These are phyloP conservation scores for Cyanoliseus patagonus DNA, from an alignment of 2,113 vertebrate genomes.

Conservation along the genomic window DNA sequence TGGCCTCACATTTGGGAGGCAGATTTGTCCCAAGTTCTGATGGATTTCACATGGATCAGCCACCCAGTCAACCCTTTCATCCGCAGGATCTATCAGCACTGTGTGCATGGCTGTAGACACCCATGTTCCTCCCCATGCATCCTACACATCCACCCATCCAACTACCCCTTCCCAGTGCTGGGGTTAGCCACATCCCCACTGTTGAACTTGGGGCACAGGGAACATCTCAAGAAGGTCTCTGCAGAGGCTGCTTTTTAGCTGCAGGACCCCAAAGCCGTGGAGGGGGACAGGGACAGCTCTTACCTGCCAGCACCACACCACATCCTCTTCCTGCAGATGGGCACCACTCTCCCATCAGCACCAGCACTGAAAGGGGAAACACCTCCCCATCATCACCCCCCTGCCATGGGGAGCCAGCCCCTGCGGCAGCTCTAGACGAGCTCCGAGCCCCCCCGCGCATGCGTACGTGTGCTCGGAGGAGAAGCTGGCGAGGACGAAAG, in stretches of 20 bases:
- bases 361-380: neutral
- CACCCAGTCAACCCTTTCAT: neutral
- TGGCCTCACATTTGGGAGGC: neutral
- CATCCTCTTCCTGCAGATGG: neutral
- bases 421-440: neutral
- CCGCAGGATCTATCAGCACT: fast-evolving
- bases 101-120: neutral
- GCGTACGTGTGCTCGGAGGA: neutral
- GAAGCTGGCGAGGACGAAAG: slow-evolving; percentile 11
- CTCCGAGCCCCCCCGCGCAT: neutral
- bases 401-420: neutral
- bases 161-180: neutral
- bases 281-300: neutral
- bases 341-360: neutral
- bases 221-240: neutral
- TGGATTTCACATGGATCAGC: neutral
- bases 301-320: fast-evolving
- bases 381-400: neutral
- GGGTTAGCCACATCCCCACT: no score
- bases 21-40: neutral
- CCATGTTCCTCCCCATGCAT: neutral
- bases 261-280: neutral
- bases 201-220: neutral
- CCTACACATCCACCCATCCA: neutral
- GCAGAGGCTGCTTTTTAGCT: neutral